Percentiles rank a stretch among this genome's conserved stretches.
phyloP scores from a whole-genome alignment of 1,140 invertebrate genomes.

The Drosophila ercepeae region DNA sequence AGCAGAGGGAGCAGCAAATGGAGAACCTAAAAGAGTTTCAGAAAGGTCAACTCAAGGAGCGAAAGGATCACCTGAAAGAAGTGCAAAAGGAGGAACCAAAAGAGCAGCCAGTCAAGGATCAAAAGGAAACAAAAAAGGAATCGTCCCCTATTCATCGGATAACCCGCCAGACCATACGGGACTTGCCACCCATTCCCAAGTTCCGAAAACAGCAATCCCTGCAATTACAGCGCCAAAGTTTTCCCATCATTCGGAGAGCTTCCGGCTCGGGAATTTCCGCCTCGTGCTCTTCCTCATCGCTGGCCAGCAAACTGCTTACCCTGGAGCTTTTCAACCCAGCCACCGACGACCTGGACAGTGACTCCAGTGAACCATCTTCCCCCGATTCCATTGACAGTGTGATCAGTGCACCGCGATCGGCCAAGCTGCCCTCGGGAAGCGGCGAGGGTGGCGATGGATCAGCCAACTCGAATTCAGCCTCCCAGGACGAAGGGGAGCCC shows the following conservation, averaged over 20 bases:
- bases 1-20: constrained; percentile 29
- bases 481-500: constrained; percentile 27
- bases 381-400: constrained; percentile 94
- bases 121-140: neutral
- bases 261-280: constrained; percentile 72
- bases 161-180: constrained; percentile 86
- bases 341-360: constrained; percentile 94
- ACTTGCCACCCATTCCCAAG: constrained; percentile 86
- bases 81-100: neutral
- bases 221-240: constrained; percentile 84
- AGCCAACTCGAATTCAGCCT: constrained; percentile 28
- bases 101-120: constrained; percentile 21
- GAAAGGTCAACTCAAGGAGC: constrained; percentile 24
- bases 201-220: constrained; percentile 86
- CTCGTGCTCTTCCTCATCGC: constrained; percentile 52
- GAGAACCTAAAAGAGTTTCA: constrained; percentile 16
- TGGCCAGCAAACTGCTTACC: constrained; percentile 87
- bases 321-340: constrained; percentile 95
- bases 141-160: constrained; percentile 70
- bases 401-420: constrained; percentile 86
- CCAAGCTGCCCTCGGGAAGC: constrained; percentile 37
- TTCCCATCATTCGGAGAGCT: constrained; percentile 87
- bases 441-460: constrained; percentile 43
- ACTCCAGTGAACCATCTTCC: constrained; percentile 93
- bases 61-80: constrained; percentile 25